Conservation (phyloP, 2,888 invertebrate genomes). For the Megalurothrips usitatus region DNA sequence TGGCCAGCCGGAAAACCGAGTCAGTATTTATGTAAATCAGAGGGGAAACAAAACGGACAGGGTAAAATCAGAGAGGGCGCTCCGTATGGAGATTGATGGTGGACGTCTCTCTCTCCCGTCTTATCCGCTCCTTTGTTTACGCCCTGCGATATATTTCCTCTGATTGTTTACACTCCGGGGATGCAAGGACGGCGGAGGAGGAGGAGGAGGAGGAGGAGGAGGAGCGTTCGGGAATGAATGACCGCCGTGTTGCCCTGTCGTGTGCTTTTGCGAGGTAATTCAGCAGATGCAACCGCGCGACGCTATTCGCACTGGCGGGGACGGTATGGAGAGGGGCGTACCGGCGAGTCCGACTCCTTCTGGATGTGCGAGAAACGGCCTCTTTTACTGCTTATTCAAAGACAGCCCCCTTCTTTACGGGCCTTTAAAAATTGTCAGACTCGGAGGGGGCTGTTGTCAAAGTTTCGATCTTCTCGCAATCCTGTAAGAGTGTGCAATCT, state of each 20-base stretch:
- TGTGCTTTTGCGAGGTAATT: not conserved
- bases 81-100: constrained; percentile 3
- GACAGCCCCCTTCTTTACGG: not conserved
- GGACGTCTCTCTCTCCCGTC: not conserved
- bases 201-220: not conserved
- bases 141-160: not conserved
- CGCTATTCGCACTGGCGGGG: no score
- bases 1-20: constrained; percentile 12
- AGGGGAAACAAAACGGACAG: not conserved
- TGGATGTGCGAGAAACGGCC: not conserved
- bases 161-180: not conserved
- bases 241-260: not conserved
- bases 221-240: not conserved
- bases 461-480: constrained; percentile 2
- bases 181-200: not conserved
- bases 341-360: no score
- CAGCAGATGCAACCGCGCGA: not conserved
- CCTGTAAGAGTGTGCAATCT: not conserved
- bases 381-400: constrained; percentile 1
- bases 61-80: constrained; percentile 8
- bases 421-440: not conserved
- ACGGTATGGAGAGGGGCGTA: no score
- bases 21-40: constrained; percentile 18
- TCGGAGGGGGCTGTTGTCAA: not conserved
- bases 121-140: not conserved